Conservation (phyloP, 2,797 vertebrate species). For the Luscinia megarhynchos region DNA sequence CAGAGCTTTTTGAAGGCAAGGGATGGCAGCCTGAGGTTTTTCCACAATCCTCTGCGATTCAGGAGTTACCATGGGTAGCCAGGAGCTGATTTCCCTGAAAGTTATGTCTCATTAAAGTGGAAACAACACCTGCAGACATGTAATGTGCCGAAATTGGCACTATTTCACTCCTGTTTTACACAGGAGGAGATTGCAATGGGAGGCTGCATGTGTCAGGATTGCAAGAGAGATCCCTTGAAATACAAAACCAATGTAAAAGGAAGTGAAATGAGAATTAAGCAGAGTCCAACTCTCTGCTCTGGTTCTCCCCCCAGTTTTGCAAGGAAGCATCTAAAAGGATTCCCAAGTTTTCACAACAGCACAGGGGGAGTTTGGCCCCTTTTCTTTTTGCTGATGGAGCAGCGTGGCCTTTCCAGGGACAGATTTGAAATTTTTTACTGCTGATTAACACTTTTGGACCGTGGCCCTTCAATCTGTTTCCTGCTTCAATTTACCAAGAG, state of each 20-base stretch:
- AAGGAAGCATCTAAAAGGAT: neutral
- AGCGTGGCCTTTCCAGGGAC: accelerated
- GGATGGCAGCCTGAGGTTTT: neutral
- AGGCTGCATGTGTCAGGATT: neutral
- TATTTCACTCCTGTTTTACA: neutral
- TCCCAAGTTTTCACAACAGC: neutral
- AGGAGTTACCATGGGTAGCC: neutral
- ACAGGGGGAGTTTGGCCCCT: neutral
- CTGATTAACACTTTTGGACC: neutral
- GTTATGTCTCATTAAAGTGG: neutral
- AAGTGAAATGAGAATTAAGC: neutral
- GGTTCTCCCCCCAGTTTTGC: neutral
- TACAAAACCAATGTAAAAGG: accelerated
- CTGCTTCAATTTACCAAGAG: neutral
- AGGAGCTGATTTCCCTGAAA: neutral
- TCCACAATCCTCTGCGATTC: neutral
- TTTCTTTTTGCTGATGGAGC: neutral
- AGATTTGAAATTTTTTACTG: neutral
- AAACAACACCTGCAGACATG: accelerated
- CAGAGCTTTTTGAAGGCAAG: neutral
- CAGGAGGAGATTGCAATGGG: accelerated
- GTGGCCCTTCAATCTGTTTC: neutral
- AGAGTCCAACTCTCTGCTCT: neutral
- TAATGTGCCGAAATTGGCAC: neutral
- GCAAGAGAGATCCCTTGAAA: accelerated